phyloP scores from a whole-genome alignment of 2,797 vertebrate species.

The Spheniscus humboldti region DNA sequence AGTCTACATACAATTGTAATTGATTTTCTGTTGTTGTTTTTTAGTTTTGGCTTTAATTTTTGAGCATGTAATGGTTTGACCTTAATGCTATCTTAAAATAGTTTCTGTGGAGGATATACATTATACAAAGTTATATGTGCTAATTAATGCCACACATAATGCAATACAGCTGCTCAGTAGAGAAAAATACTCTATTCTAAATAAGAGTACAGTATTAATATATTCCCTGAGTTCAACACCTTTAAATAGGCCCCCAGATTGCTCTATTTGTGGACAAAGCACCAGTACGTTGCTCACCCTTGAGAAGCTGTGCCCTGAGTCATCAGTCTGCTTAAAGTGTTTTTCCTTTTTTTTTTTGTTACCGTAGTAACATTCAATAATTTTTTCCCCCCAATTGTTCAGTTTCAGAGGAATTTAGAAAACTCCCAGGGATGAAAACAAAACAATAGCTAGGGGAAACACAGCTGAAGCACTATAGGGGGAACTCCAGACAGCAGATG shows the following conservation, averaged over 20 bases:
- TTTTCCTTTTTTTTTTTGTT: background rate
- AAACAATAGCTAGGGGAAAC: background rate
- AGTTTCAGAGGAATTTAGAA: slow-evolving; percentile 3
- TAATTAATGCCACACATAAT: background rate
- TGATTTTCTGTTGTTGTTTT: background rate
- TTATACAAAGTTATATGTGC: background rate
- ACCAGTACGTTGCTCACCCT: accelerated
- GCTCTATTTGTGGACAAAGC: background rate
- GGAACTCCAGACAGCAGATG: slow-evolving; percentile 16
- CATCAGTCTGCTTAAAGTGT: background rate
- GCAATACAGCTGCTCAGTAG: background rate
- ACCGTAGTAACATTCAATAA: background rate
- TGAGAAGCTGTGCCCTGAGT: background rate
- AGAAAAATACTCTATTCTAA: background rate
- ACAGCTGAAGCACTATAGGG: background rate
- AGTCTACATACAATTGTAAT: background rate
- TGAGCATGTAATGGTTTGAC: background rate
- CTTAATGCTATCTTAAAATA: background rate
- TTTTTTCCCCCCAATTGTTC: background rate
- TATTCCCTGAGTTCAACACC: background rate
- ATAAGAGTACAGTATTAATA: background rate
- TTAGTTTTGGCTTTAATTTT: background rate
- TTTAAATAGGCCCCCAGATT: background rate
- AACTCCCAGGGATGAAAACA: background rate
- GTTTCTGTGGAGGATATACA: background rate